Percentiles rank a stretch among this genome's conserved stretches.
These are phyloP conservation scores for Uloborus diversus DNA, from an alignment of 1,140 invertebrate genomes.

Conservation along the genomic window DNA sequence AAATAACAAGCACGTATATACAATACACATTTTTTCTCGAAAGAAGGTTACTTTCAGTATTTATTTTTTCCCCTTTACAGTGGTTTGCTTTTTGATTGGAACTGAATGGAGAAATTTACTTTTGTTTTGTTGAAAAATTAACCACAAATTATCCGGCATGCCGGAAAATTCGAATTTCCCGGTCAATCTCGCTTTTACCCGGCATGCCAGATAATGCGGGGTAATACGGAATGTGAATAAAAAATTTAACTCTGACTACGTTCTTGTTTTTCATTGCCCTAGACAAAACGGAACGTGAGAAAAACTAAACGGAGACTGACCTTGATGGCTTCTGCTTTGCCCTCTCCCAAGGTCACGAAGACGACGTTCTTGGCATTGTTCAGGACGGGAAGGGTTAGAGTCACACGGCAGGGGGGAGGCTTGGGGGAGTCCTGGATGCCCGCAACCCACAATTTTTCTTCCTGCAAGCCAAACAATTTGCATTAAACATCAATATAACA, in stretches of 20 bases:
- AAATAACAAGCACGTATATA: no score
- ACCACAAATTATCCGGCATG: no score
- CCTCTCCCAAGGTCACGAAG: constrained; percentile 83
- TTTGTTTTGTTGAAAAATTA: no score
- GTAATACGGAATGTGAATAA: not conserved
- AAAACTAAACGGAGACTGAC: no score
- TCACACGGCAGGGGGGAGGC: constrained; percentile 89
- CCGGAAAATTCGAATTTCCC: no score
- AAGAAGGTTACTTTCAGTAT: no score
- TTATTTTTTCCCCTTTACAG: no score
- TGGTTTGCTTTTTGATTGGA: no score
- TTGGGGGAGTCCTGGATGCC: constrained; percentile 93
- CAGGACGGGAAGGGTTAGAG: constrained; percentile 90
- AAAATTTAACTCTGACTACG: not conserved
- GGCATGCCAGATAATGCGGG: constrained; percentile 58
- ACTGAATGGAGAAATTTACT: no score
- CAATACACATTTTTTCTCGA: no score
- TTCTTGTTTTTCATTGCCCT: not conserved
- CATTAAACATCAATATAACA: constrained; percentile 45
- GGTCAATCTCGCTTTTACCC: constrained; percentile 5
- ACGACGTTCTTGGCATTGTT: constrained; percentile 86
- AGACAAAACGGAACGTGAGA: not conserved
- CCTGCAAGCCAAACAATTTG: constrained; percentile 60
- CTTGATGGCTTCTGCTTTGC: constrained; percentile 90
- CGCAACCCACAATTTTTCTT: constrained; percentile 76